Conservation (phyloP, 2,113 vertebrate genomes). For the Dipodomys stephensi region DNA sequence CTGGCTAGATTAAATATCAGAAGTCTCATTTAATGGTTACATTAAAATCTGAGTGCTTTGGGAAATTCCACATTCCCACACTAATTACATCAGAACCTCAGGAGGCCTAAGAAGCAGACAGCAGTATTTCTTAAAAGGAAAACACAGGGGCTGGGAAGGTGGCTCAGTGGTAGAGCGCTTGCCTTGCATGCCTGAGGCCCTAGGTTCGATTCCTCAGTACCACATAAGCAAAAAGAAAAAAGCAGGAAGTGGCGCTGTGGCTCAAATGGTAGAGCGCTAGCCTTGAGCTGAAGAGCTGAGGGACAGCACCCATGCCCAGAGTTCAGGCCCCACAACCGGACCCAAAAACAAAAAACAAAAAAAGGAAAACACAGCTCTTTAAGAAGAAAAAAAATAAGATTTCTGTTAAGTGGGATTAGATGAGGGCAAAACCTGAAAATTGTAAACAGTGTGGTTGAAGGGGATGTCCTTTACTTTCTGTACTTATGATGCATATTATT, state of each 20-base stretch:
- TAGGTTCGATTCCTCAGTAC: no score
- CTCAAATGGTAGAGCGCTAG: no score
- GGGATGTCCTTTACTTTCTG: background rate
- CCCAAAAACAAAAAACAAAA: no score
- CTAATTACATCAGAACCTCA: background rate
- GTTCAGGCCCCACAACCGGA: no score
- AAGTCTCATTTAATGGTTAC: background rate
- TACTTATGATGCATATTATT: background rate
- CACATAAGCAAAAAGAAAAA: no score
- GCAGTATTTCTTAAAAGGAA: constrained; percentile 14
- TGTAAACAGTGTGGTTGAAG: background rate
- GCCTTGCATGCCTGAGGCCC: no score
- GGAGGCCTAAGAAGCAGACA: background rate
- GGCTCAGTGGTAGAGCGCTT: no score
- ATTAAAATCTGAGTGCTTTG: background rate
- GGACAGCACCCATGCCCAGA: no score
- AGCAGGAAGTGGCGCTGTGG: no score
- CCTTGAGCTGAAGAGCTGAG: no score
- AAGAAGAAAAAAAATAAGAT: background rate
- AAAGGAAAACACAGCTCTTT: constrained; percentile 26
- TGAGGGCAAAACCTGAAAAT: background rate
- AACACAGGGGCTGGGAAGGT: background rate
- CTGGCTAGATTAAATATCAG: background rate
- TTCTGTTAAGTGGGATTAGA: background rate
- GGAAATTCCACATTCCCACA: background rate